Evolutionary conservation across 2,113 vertebrate species (phyloP).

Genomic region (Galemys pyrenaicus): DNA sequence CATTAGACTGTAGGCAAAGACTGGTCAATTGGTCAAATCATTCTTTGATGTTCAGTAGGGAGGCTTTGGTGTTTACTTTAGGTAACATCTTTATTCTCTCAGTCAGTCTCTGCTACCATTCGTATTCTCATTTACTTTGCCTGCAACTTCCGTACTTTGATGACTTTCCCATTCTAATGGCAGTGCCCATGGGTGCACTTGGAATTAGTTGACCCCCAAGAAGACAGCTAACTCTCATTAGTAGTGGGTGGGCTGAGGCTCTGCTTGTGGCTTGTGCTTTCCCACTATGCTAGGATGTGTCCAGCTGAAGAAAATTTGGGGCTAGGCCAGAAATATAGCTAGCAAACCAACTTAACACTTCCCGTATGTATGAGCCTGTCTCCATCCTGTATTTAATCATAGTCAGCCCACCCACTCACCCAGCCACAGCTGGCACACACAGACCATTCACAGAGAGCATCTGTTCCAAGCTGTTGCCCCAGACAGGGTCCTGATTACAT

Average conservation of each 20-base stretch:
- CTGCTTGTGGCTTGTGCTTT: not conserved
- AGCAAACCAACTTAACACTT: not conserved
- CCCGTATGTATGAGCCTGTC: not conserved
- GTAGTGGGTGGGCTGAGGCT: not conserved
- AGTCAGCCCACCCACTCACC: not conserved
- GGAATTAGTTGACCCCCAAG: not conserved
- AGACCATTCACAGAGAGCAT: not conserved
- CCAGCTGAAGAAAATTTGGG: constrained; percentile 53
- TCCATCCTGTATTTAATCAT: not conserved
- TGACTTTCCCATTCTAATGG: not conserved
- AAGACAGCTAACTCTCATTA: constrained; percentile 1
- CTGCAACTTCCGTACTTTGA: not conserved
- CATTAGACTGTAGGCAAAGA: not conserved
- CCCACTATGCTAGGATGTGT: not conserved
- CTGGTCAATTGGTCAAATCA: not conserved
- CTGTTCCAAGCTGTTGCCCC: not conserved
- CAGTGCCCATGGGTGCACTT: not conserved
- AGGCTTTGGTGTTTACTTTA: not conserved
- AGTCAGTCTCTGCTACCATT: not conserved
- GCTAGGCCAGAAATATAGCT: not conserved
- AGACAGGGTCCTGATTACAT: not conserved
- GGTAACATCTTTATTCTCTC: constrained; percentile 19
- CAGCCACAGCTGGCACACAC: not conserved
- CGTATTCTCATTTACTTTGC: not conserved
- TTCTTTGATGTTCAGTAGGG: not conserved